A percentile compares a stretch with the other conserved stretches of the same genome.
These are phyloP conservation scores for Synergus laeviventris DNA, from an alignment of 2,888 invertebrate species.

Conservation along the genomic window DNA sequence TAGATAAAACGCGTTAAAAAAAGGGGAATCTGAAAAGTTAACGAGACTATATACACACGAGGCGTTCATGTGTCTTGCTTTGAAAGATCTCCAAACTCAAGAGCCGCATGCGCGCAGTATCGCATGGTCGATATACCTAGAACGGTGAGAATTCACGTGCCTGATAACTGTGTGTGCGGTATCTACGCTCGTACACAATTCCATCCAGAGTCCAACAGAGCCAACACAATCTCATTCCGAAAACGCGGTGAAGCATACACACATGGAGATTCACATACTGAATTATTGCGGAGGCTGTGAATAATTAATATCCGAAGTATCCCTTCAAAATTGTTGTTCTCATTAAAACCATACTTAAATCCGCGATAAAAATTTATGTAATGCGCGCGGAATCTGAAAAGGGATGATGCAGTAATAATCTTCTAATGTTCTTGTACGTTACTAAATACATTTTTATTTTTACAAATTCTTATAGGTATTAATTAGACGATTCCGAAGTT, in stretches of 20 bases:
- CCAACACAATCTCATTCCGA: background rate
- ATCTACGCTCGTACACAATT: background rate
- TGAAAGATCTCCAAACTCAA: constrained; percentile 40
- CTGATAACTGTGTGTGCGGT: constrained; percentile 11
- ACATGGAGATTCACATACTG: background rate
- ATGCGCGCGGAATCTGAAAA: background rate
- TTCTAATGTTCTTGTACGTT: too few species aligned
- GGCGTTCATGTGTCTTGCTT: constrained; percentile 36
- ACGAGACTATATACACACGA: constrained; percentile 24
- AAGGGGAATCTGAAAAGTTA: constrained; percentile 8
- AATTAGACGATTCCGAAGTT: too few species aligned
- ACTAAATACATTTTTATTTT: too few species aligned
- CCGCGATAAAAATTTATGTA: background rate
- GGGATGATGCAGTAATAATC: too few species aligned
- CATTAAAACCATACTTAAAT: background rate
- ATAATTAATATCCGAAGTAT: background rate
- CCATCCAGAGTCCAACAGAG: background rate
- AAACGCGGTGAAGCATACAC: background rate
- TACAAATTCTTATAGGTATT: too few species aligned
- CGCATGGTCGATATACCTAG: constrained; percentile 44
- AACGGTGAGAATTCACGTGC: constrained; percentile 34
- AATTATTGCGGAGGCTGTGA: constrained; percentile 6
- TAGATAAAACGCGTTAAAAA: constrained; percentile 20
- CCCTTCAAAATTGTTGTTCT: constrained; percentile 1
- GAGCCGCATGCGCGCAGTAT: constrained; percentile 45